phyloP scores from a whole-genome alignment of 2,888 invertebrate genomes.

The Metacarcinus magister region DNA sequence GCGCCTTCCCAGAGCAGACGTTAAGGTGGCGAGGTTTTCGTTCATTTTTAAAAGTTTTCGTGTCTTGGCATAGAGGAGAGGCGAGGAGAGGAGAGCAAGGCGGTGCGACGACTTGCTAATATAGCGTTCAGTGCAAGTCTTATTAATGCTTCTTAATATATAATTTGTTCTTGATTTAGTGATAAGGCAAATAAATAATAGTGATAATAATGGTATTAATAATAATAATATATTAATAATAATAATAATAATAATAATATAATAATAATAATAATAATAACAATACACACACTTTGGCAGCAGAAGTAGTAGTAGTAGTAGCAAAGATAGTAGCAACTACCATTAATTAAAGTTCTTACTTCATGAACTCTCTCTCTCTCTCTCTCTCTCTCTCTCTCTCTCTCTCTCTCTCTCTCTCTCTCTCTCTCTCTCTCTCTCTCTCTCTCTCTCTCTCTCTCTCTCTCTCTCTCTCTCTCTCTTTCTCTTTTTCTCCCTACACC shows the following conservation, averaged over 20 bases:
- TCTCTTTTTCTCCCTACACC: background rate
- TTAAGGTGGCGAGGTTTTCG: background rate
- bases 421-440: background rate
- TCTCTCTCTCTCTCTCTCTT: background rate
- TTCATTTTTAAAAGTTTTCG: background rate
- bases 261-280: background rate
- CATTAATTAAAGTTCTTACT: constrained; percentile 19
- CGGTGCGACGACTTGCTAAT: background rate
- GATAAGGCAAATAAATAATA: background rate
- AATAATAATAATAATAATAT: background rate
- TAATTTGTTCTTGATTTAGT: background rate
- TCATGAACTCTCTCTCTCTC: constrained; percentile 28
- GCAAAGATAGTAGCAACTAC: background rate
- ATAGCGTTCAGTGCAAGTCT: background rate
- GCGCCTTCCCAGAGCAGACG: background rate
- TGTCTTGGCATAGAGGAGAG: background rate
- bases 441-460: background rate
- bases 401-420: background rate
- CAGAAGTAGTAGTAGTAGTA: background rate
- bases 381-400: background rate
- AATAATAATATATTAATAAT: background rate
- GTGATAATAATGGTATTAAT: background rate
- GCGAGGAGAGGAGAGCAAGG: background rate
- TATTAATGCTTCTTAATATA: background rate
- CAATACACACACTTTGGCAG: background rate